Conservation (phyloP, 2,113 vertebrate species). For the Bettongia penicillata region DNA sequence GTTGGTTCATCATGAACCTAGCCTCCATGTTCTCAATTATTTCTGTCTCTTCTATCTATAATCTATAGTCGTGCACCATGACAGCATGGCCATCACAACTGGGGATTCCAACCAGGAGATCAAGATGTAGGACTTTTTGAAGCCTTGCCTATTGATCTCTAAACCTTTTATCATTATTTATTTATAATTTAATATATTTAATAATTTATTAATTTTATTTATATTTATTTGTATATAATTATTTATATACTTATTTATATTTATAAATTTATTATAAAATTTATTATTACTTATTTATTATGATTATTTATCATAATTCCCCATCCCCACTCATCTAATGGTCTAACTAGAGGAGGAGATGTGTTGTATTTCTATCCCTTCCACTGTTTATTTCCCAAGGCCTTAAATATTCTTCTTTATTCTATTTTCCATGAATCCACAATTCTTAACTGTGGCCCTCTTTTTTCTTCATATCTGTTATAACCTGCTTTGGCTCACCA, state of each 20-base stretch:
- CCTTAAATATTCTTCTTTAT: background rate
- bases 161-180: background rate
- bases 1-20: background rate
- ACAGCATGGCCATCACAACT: background rate
- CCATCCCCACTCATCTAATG: background rate
- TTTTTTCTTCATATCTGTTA: background rate
- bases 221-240: too few relatives aligned
- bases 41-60: background rate
- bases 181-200: too few relatives aligned
- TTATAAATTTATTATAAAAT: too few relatives aligned
- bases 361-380: background rate
- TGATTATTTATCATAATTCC: too few relatives aligned
- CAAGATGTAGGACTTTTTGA: background rate
- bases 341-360: background rate
- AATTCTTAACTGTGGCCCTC: background rate
- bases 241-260: too few relatives aligned
- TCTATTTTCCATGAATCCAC: background rate
- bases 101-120: background rate
- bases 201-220: too few relatives aligned
- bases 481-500: background rate
- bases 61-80: background rate
- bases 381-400: background rate
- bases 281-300: too few relatives aligned
- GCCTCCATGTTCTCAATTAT: background rate
- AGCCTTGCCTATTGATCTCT: background rate